Base-by-base conservation (phyloP, 2,113 vertebrate species). In the Paralichthys olivaceus region DNA sequence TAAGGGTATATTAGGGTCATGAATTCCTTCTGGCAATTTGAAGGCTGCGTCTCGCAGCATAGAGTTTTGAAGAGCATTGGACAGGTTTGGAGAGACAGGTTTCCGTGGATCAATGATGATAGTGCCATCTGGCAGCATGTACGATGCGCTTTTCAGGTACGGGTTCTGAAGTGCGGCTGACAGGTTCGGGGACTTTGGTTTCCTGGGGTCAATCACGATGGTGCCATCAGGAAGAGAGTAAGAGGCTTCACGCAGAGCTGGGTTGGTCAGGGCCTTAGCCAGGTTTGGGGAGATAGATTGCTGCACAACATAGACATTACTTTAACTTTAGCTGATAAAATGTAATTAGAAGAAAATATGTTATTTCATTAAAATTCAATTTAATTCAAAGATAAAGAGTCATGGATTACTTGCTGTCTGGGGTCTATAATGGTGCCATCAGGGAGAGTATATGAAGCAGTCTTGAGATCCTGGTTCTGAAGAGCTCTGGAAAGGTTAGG, bases 111-210 rank as follows among this genome's bases (percentile, higher is more conserved):
- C 89, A n/a, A 90, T 92, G 34, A 94, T 89, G 49, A 94, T 89
- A 8, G 93, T 92, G 25, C 94, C 93, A 75, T 94, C 93, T 1
- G 94, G 88, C 11, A 94, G 72, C 4, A 92, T 93, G 80, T 93
- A 95, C 7, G 94, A 93, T 7, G 91, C 91, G 58, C 75, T 81
- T 67, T 84, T 93, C 12, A 95, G 63, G 74, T 93, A 92, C 69
- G 90, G 90, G 68, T 94, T 95, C 64, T 84, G 84, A 59, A 94
- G 89, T 37, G 93, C 94, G 75, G 90, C 89, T 62, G 75, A 11
- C 20, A 95, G 90, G 55, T 85, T 92, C 0, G 93, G 93, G 2
- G 91, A 84, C 66, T 89, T 89, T 0, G 28, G 54, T 69, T 86
- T 80, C 14, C 40, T 87, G 2, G 89, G 66, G 65, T 92, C 87